Evolutionary conservation across 2,113 vertebrate genomes (phyloP), one percentile per base, ranked within the genome.

Genomic region (Austrofundulus limnaeus): DNA sequence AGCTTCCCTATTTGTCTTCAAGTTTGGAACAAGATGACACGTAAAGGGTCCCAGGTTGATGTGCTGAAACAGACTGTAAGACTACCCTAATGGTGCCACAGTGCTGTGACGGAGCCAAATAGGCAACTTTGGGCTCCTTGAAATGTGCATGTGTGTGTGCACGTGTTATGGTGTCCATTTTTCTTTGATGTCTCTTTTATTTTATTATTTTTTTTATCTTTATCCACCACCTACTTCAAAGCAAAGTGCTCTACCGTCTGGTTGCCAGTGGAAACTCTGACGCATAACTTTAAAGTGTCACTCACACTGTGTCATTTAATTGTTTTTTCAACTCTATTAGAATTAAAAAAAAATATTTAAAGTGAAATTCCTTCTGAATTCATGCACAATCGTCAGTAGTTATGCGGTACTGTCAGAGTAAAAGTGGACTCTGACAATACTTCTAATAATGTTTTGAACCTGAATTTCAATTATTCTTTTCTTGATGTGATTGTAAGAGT

Each of bases 191-290:
- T 77, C 62, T 53, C 50, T 64, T 63, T 65, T 72, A 25, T 59
- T n/a, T n/a, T n/a, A n/a, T n/a, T n/a, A n/a, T n/a, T n/a, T n/a
- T 52, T 69, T 34, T 55, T 46, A 61, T 66, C 38, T 75, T 43
- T 21, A 56, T 78, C 58, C 31, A 66, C 49, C 51, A 71, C 64
- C 53, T 61, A 79, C 72, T 76, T 82, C 79, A 76, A 83, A 83
- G 75, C 19, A 28, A 10, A 66, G 58, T 5, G 13, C 53, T 59
- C n/a, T 28, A 28, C 37, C 16, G 3, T 49, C 48, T 46, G n/a
- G 67, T 88, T 82, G 68, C 75, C 65, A 66, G 11, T 55, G 74
- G 78, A 81, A 78, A 82, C 75, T 48, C 52, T 53, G 65, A 53
- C 51, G 55, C 25, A 68, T 39, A 57, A 66, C 47, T 46, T 61